phyloP scores from a whole-genome alignment of 2,888 invertebrate species.

The Globia sparganii region DNA sequence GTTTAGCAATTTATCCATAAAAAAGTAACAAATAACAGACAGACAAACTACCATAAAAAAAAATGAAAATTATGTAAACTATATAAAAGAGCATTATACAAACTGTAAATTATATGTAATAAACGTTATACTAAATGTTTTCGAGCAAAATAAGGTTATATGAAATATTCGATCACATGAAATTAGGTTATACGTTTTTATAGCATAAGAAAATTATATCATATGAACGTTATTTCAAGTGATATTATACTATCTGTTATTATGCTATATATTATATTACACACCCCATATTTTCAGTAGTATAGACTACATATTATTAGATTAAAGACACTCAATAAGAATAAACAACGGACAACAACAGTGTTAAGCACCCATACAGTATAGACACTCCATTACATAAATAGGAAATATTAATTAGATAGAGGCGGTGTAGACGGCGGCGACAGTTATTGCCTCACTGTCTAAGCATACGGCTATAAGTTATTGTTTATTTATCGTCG shows the following conservation, averaged over 20 bases:
- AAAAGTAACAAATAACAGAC: neutral
- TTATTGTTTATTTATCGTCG: constrained; percentile 22
- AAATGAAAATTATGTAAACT: no score
- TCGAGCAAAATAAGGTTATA: no score
- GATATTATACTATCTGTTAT: no score
- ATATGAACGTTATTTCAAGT: no score
- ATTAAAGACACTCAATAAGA: constrained; percentile 28
- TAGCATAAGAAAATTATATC: no score
- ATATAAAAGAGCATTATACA: no score
- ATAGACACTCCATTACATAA: constrained; percentile 66
- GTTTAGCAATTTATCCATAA: neutral
- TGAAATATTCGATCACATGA: no score
- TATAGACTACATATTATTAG: constrained; percentile 24
- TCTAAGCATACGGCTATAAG: constrained; percentile 30
- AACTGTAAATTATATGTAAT: no score
- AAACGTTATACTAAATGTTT: no score
- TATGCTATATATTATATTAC: no score
- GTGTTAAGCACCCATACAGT: constrained; percentile 35
- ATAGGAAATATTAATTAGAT: constrained; percentile 73
- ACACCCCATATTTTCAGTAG: neutral
- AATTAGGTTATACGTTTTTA: no score
- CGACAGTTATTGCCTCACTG: constrained; percentile 69
- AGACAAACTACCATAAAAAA: neutral
- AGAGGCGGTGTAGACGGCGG: constrained; percentile 57
- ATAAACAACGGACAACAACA: constrained; percentile 36